A percentile compares a stretch with the other conserved stretches of the same genome.
Conservation (phyloP, 2,888 invertebrate species). For the Artemia sinica region DNA sequence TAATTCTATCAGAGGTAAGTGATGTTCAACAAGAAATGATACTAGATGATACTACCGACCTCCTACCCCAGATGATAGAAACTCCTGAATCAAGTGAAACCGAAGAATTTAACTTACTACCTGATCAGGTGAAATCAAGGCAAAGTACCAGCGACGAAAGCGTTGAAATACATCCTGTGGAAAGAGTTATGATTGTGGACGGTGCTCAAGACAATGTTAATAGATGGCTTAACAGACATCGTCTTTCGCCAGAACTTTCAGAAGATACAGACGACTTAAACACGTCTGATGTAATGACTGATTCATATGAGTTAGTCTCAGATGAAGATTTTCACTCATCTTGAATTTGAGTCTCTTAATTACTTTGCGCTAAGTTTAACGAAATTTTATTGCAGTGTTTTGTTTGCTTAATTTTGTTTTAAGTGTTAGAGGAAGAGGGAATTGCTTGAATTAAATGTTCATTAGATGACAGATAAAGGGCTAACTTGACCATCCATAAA, state of each 20-base stretch:
- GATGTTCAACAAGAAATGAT: background rate
- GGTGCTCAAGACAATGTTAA: background rate
- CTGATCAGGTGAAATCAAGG: background rate
- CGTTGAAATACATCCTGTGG: background rate
- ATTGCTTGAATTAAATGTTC: too few species aligned
- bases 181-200: background rate
- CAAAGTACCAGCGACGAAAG: conserved; percentile 11
- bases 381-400: too few species aligned
- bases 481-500: too few species aligned
- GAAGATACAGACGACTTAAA: conserved; percentile 1
- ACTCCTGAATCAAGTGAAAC: background rate
- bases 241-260: background rate
- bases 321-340: conserved; percentile 5
- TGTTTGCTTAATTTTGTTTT: too few species aligned
- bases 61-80: background rate
- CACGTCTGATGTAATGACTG: conserved; percentile 8
- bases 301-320: conserved; percentile 1
- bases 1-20: background rate
- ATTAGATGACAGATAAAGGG: too few species aligned
- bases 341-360: background rate
- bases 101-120: conserved; percentile 5
- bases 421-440: too few species aligned
- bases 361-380: too few species aligned
- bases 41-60: background rate
- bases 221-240: background rate